Base-by-base conservation (phyloP, 2,113 vertebrate genomes). In the Bos taurus region DNA sequence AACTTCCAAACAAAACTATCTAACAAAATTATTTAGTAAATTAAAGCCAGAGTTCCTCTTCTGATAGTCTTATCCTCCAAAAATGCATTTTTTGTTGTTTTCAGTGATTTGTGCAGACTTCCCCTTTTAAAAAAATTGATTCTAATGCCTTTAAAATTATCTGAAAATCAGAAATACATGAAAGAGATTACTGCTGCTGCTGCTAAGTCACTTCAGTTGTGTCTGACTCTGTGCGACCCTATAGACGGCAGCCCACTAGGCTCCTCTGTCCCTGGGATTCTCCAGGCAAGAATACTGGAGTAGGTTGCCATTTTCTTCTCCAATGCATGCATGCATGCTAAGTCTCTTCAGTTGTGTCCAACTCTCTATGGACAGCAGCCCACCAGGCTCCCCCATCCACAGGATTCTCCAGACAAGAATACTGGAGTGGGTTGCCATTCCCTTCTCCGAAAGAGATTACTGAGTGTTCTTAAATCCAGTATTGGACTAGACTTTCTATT, bases 21-120 rank as follows among this genome's bases (percentile, higher is more conserved):
- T 59, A 54, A 74, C 25, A 92, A 60, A 81, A 92, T 8, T 81
- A 83, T 43, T 85, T 90, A 78, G 54, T 59, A 48, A 95, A 88
- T 56, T 48, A 62, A 93, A 96, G 43, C 9, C 60, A 71, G 10
- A 50, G 16, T 1, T 67, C 16, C 21, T 96, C 92, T 89, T 83
- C 81, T 52, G 17, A 48, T 8, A 50, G 33, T 30, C 14, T 88
- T 48, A 82, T 2, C 16, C 4, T 43, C 21, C 19, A 83, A 89
- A 96, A 88, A n/a, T 17, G 2, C 10, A 33, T 50, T 74, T 50
- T 54, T 15, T 77, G 6, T 50, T 59, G n/a, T 84, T 91, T n/a
- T 89, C 43, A 85, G 2, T 74, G 40, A 54, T 2, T 25, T 71
- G 57, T 80, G n/a, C 26, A 74, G 15, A 8, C 33, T 25, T 10